Conservation (phyloP, 2,888 invertebrate genomes). For the Neoascia interrupta region DNA sequence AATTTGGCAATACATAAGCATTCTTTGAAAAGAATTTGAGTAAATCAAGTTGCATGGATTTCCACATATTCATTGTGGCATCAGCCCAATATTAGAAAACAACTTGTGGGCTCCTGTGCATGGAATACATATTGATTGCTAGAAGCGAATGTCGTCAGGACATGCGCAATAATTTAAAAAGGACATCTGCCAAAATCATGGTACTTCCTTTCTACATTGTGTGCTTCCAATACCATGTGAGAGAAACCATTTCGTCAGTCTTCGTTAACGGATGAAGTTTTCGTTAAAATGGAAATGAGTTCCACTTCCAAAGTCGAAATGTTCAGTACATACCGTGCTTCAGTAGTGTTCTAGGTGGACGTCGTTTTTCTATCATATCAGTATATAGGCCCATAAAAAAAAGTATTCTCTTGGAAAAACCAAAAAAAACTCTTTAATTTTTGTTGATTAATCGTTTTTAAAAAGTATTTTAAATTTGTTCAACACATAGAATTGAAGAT, state of each 20-base stretch:
- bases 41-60: no score
- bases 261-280: constrained; percentile 13
- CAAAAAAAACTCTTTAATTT: no score
- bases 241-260: constrained; percentile 7
- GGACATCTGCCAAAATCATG: not conserved
- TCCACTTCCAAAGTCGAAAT: constrained; percentile 10
- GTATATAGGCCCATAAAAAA: constrained; percentile 4
- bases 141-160: constrained; percentile 42
- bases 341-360: constrained; percentile 42
- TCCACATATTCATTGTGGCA: no score
- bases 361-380: constrained; percentile 34
- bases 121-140: no score
- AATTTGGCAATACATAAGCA: no score
- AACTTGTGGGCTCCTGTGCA: no score
- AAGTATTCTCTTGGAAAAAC: constrained; percentile 1
- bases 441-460: not conserved
- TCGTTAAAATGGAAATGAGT: constrained; percentile 42
- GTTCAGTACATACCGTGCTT: constrained; percentile 31
- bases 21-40: no score
- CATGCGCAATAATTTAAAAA: constrained; percentile 53
- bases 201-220: not conserved
- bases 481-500: constrained; percentile 16
- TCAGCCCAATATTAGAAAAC: no score
- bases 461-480: not conserved
- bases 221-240: constrained; percentile 44